These are phyloP conservation scores for Manis crassicaudata DNA, from an alignment of 2,797 vertebrate genomes.

Conservation along the genomic window DNA sequence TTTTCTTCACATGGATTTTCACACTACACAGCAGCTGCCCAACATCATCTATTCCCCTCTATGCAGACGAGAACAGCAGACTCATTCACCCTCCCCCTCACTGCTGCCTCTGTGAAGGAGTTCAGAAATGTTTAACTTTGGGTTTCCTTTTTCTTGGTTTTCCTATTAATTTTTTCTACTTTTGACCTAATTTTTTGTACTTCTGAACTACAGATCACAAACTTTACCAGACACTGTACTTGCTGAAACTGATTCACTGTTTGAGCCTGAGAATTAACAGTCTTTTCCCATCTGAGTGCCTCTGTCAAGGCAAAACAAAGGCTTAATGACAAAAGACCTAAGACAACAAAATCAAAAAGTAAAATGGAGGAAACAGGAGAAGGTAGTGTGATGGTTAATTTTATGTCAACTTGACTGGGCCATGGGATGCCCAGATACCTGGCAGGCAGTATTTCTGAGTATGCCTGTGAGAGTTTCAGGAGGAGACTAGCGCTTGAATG, in stretches of 20 bases:
- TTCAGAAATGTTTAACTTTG: conserved; percentile 9
- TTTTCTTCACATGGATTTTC: conserved; percentile 49
- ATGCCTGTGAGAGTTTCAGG: background rate
- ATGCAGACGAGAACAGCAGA: background rate
- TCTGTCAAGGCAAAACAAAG: background rate
- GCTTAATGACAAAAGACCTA: background rate
- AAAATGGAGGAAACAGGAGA: background rate
- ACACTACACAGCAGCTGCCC: background rate
- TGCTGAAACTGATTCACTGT: background rate
- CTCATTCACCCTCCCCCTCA: background rate
- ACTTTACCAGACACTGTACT: background rate
- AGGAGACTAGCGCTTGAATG: background rate
- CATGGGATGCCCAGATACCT: background rate
- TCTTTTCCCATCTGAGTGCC: background rate
- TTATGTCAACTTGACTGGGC: background rate
- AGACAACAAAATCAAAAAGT: conserved; percentile 6
- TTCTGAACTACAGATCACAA: conserved; percentile 37
- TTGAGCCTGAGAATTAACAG: background rate
- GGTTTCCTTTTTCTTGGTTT: background rate
- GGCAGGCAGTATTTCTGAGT: background rate
- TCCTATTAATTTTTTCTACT: background rate
- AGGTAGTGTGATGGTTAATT: background rate
- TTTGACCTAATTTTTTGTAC: background rate
- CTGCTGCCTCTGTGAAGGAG: background rate
- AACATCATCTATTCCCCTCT: background rate